A percentile compares a stretch with the other conserved stretches of the same genome.
Evolutionary conservation across 2,797 vertebrate species (phyloP).

Genomic region (Geotrypetes seraphini): DNA sequence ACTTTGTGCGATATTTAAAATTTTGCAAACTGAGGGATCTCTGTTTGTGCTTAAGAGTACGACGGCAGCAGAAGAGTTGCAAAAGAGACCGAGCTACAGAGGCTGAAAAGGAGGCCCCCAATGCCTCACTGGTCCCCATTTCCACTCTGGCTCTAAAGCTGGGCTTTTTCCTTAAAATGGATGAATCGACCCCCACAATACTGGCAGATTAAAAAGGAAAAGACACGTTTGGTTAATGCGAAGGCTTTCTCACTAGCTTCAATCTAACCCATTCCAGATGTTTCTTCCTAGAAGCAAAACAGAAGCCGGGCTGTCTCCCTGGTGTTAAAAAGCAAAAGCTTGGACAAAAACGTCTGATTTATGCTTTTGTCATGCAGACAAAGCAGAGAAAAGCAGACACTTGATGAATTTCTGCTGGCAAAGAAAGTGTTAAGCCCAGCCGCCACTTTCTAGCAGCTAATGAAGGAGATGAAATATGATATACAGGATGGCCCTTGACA

Average conservation of each 20-base stretch:
- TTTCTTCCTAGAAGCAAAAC: slow-evolving; percentile 15
- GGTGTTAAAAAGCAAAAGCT: slow-evolving; percentile 17
- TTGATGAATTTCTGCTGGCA: too few relatives aligned
- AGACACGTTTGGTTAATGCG: slow-evolving; percentile 36
- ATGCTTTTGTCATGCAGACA: slow-evolving; percentile 20
- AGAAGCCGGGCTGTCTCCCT: slow-evolving; percentile 18
- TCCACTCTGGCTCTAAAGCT: not conserved
- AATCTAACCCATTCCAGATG: slow-evolving; percentile 50
- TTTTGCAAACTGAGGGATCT: too few relatives aligned
- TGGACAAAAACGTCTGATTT: slow-evolving; percentile 7
- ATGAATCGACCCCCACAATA: slow-evolving; percentile 34
- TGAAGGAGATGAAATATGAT: slow-evolving; percentile 71
- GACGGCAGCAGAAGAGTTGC: too few relatives aligned
- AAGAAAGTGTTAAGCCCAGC: slow-evolving; percentile 45
- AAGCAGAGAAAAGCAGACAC: not conserved
- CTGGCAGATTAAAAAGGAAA: slow-evolving; percentile 2
- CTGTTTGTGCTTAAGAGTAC: too few relatives aligned
- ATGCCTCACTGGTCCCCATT: too few relatives aligned
- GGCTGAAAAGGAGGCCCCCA: too few relatives aligned
- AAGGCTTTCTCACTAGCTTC: slow-evolving; percentile 37
- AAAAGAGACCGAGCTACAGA: too few relatives aligned
- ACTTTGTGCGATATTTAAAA: too few relatives aligned
- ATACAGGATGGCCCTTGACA: slow-evolving; percentile 66
- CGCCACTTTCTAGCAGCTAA: slow-evolving; percentile 47
- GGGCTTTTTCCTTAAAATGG: not conserved